A percentile compares a stretch with the other conserved stretches of the same genome.
Conservation (phyloP, 2,797 vertebrate species). For the Brotula barbata region DNA sequence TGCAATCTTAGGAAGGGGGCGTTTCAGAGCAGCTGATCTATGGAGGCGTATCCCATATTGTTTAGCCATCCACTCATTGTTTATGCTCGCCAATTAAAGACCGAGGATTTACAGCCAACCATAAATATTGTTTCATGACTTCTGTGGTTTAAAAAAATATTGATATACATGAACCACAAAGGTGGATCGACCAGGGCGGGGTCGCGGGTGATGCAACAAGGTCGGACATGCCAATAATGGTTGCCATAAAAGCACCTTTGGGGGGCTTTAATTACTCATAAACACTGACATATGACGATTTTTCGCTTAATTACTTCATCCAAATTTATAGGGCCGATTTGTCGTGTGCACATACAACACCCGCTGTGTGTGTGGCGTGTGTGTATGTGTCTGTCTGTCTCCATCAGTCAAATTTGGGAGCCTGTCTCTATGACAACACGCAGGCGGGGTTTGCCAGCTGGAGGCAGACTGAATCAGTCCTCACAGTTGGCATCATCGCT, state of each 20-base stretch:
- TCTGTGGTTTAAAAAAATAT: background rate
- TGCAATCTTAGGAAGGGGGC: conserved; percentile 13
- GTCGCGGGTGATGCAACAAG: background rate
- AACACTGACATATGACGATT: background rate
- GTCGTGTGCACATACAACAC: background rate
- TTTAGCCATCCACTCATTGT: too few species aligned
- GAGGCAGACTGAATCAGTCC: conserved; percentile 47
- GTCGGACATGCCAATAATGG: background rate
- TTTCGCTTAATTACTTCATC: background rate
- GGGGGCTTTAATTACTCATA: background rate
- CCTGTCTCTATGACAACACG: conserved; percentile 78
- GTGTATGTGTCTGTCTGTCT: background rate
- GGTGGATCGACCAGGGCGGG: background rate
- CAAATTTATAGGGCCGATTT: background rate
- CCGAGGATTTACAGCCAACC: background rate
- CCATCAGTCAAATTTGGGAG: conserved; percentile 43
- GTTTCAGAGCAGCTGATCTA: background rate
- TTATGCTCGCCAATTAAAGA: background rate
- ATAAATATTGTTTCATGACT: background rate
- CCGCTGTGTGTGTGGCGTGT: background rate
- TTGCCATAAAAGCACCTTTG: background rate
- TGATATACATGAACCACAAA: background rate
- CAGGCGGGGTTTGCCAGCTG: conserved; percentile 75
- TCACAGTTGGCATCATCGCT: conserved; percentile 61
- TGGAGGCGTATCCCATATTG: too few species aligned